These are phyloP conservation scores for Vannuccia rotundouncinata DNA, from an alignment of 2,888 invertebrate genomes.

Conservation along the genomic window DNA sequence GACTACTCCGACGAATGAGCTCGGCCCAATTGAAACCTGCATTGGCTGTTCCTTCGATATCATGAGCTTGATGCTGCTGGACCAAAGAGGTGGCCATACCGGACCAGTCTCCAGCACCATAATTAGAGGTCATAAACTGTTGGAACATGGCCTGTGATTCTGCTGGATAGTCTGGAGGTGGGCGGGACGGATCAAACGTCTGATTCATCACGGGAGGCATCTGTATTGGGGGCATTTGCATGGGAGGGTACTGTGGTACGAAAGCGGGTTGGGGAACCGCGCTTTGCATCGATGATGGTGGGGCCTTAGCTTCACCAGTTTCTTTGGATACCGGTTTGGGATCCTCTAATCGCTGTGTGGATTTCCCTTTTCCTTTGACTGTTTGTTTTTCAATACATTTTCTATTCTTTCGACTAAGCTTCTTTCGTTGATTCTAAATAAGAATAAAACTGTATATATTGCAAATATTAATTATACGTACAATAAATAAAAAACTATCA, in stretches of 20 bases:
- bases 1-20: constrained; percentile 4
- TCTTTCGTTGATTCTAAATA: neutral
- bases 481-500: neutral
- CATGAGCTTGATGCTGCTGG: neutral
- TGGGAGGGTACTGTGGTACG: too few relatives aligned
- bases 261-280: too few relatives aligned
- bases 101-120: neutral
- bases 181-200: neutral
- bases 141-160: neutral
- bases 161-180: neutral
- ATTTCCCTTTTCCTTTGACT: neutral
- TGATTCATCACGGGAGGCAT: too few relatives aligned
- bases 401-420: neutral
- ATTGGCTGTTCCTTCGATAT: too few relatives aligned
- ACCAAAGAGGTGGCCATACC: neutral
- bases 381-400: neutral
- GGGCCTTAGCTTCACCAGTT: too few relatives aligned
- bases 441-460: too few relatives aligned
- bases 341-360: too few relatives aligned
- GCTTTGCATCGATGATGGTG: too few relatives aligned
- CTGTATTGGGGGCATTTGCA: too few relatives aligned
- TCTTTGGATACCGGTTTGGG: too few relatives aligned
- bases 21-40: constrained; percentile 5
- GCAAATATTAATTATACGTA: neutral
- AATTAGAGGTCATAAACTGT: neutral